Base-by-base conservation (phyloP, 2,888 invertebrate species). In the Chymomyza procnemis region DNA sequence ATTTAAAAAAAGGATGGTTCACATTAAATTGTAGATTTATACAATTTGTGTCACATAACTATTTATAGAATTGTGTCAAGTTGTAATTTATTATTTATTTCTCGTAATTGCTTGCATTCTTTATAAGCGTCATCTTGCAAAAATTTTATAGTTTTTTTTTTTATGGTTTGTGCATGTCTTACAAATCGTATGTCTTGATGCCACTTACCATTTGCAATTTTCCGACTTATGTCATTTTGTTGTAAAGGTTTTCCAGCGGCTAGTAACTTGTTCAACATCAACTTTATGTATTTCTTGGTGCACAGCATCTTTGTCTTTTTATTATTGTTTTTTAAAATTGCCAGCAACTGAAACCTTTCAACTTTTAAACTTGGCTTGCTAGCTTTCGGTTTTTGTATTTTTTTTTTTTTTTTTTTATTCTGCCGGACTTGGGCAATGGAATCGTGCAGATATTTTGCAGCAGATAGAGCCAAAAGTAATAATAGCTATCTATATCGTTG, bases 281-380 rank as follows among this genome's bases (percentile, higher is more conserved):
- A 1, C 26, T 26, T 26, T 26, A 8, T 26, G 6, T 4, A 8
- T 26, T 26, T 4, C 26, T 26, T 6, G 26, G 26, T 6, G 1
- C 1, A 26, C 34, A 41, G 9, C 34, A 41, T 41, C 12, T 41
- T 41, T 5, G 12, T 12, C 12, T 41, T 12, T 41, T 12, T 41
- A n/a, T n/a, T n/a, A n/a, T 12, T 12, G 34, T 41, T 41, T 12
- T 41, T 5, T 41, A 12, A 12, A 41, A 41, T 41, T 41, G 34
- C 34, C 34, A 41, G 12, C 34, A 14, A 12, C 34, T 66, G 64
- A 34, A 61, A 65, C 61, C 66, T 70, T 68, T 56, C 54, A 41
- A 18, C 54, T 54, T 26, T 54, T 54, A 18, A 54, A 54, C 54
- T 54, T 54, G 54, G 16, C 3, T 26, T 22, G 21, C 55, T 26